Conservation (phyloP, 2,888 invertebrate genomes). For the Hydrotaea cyrtoneurina region DNA sequence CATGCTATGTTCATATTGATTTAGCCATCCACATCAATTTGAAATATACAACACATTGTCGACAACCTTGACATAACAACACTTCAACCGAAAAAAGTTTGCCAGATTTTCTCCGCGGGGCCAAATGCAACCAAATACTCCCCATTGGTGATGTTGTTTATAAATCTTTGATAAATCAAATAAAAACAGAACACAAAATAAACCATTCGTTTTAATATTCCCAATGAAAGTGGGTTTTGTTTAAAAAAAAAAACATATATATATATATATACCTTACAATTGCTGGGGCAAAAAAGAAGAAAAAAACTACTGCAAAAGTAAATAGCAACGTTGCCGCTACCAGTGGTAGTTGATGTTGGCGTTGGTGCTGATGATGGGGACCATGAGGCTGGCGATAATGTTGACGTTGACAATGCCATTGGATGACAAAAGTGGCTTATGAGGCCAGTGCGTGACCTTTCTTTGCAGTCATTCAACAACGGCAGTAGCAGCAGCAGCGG, state of each 20-base stretch:
- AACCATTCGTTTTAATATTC: conserved; percentile 33
- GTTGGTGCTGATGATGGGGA: conserved; percentile 61
- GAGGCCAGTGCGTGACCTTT: conserved; percentile 67
- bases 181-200: conserved; percentile 12
- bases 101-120: background rate
- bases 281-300: background rate
- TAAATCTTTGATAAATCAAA: conserved; percentile 40
- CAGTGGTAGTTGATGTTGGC: conserved; percentile 55
- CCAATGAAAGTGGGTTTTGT: conserved; percentile 21
- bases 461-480: conserved; percentile 52
- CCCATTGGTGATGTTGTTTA: conserved; percentile 20
- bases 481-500: background rate
- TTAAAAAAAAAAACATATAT: background rate
- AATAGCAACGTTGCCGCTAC: conserved; percentile 65
- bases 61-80: conserved; percentile 23
- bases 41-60: background rate
- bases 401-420: conserved; percentile 61
- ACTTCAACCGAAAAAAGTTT: background rate
- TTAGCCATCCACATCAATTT: background rate
- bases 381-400: conserved; percentile 29
- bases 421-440: conserved; percentile 64
- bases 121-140: background rate
- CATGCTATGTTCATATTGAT: background rate
- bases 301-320: conserved; percentile 57
- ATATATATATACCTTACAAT: conserved; percentile 13